These are phyloP conservation scores for Sebastes trivittatus DNA, from an alignment of 2,797 vertebrate species.

Conservation along the genomic window DNA sequence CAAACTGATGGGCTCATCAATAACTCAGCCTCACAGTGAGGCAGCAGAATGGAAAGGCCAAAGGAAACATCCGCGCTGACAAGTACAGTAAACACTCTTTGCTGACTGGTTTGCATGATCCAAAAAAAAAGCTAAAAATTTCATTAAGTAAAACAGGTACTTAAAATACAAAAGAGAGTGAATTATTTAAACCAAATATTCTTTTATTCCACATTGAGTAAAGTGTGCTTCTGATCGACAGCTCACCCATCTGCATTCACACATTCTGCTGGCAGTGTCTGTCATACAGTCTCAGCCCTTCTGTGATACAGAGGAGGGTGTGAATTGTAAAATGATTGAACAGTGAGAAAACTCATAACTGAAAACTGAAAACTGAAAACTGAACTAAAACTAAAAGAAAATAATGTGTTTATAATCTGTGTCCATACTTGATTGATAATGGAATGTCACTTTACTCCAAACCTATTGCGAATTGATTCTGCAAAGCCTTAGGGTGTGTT, in stretches of 20 bases:
- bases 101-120: not conserved
- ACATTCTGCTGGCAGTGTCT: conserved; percentile 10
- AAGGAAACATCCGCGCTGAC: conserved; percentile 27
- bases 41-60: conserved; percentile 36
- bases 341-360: not conserved
- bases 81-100: not conserved
- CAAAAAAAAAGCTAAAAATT: not conserved
- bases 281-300: not conserved
- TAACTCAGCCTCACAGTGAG: conserved; percentile 38
- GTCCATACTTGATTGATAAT: not conserved
- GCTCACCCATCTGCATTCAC: conserved; percentile 9
- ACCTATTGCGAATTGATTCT: not conserved
- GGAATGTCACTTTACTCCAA: not conserved
- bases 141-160: not conserved
- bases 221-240: not conserved
- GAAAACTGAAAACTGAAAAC: too few species aligned
- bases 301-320: not conserved
- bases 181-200: not conserved
- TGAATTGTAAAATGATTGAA: not conserved
- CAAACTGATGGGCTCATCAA: conserved; percentile 58
- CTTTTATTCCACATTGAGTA: not conserved
- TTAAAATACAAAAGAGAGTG: not conserved
- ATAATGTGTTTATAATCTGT: not conserved
- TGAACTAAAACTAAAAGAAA: not conserved
- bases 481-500: not conserved